Percentiles rank a stretch among this genome's conserved stretches.
Evolutionary conservation across 1,140 invertebrate genomes (phyloP).

Genomic region (Leucophenga varia): DNA sequence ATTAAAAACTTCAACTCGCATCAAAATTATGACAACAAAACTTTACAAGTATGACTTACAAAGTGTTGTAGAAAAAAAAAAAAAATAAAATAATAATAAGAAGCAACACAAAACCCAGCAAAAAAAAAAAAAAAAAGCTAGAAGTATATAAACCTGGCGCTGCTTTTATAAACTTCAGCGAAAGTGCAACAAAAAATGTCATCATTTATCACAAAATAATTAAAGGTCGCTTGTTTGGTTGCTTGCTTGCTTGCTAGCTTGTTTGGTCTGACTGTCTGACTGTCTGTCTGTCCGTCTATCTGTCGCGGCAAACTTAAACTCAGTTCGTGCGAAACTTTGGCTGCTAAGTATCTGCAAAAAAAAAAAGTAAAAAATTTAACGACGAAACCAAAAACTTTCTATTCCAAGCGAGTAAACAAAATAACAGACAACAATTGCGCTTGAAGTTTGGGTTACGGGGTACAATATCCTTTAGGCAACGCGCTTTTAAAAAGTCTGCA

Average conservation of each 20-base stretch:
- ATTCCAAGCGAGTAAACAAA: conserved; percentile 20
- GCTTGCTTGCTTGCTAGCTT: too few relatives aligned
- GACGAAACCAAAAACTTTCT: conserved; percentile 11
- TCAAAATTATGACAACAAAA: too few relatives aligned
- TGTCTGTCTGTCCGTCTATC: too few relatives aligned
- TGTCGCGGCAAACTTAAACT: too few relatives aligned
- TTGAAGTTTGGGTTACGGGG: too few relatives aligned
- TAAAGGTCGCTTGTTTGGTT: conserved; percentile 34
- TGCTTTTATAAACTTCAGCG: neutral
- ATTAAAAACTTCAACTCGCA: conserved; percentile 11
- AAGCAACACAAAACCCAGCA: too few relatives aligned
- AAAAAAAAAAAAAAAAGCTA: neutral
- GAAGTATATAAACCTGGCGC: neutral
- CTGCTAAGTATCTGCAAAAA: neutral
- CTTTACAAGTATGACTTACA: too few relatives aligned
- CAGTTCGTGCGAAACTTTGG: too few relatives aligned
- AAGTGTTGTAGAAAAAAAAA: too few relatives aligned
- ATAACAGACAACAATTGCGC: conserved; percentile 15
- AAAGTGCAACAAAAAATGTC: conserved; percentile 38
- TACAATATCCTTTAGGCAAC: too few relatives aligned
- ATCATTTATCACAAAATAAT: conserved; percentile 57
- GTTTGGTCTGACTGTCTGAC: too few relatives aligned
- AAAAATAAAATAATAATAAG: too few relatives aligned
- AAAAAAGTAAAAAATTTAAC: conserved; percentile 23
- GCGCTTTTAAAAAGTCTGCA: neutral